Conservation (phyloP, 1,140 invertebrate genomes). For the Drosophila bocki region DNA sequence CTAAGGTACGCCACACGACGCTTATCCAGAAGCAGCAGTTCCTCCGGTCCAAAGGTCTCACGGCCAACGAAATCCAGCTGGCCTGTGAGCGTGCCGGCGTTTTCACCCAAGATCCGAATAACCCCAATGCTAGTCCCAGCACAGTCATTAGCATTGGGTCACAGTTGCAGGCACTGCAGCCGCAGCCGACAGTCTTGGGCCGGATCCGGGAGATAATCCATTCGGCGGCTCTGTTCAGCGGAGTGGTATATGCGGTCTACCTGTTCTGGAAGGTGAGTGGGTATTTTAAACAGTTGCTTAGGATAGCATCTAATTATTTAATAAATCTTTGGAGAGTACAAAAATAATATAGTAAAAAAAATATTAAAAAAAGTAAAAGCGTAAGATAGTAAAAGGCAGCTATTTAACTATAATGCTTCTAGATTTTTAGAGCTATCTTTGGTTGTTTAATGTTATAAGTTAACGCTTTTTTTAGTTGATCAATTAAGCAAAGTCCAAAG, state of each 20-base stretch:
- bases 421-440: neutral
- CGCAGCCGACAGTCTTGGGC: constrained; percentile 83
- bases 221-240: constrained; percentile 89
- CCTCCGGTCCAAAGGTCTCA: constrained; percentile 92
- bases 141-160: constrained; percentile 81
- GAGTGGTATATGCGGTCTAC: constrained; percentile 89
- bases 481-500: constrained; percentile 9
- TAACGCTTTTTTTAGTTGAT: neutral
- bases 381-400: neutral
- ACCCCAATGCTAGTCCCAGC: constrained; percentile 68
- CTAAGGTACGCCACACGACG: constrained; percentile 91
- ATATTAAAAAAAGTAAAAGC: too few relatives aligned
- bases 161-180: constrained; percentile 72
- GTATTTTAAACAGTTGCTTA: too few relatives aligned
- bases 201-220: constrained; percentile 89
- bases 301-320: neutral
- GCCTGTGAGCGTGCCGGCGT: constrained; percentile 89
- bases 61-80: constrained; percentile 90
- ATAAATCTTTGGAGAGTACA: neutral
- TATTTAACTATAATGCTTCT: neutral
- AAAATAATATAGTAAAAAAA: too few relatives aligned
- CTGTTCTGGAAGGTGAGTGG: constrained; percentile 90
- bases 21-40: constrained; percentile 92
- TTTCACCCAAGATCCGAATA: constrained; percentile 80
- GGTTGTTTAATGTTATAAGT: neutral